These are phyloP conservation scores for Polypterus bichir DNA, from an alignment of 2,113 vertebrate genomes.

Conservation along the genomic window DNA sequence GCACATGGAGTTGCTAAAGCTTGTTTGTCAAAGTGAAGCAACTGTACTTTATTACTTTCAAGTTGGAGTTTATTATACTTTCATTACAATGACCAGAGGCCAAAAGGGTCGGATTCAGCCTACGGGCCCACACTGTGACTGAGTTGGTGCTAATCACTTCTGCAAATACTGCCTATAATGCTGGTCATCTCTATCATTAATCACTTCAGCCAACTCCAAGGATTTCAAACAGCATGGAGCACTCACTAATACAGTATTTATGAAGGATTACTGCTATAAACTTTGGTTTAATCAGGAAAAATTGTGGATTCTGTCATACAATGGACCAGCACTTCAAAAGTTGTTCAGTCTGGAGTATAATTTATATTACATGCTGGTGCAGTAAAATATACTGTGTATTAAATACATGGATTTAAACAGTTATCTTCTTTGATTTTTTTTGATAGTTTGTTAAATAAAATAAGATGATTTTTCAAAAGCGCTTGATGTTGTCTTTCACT, in stretches of 20 bases:
- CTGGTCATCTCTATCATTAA: constrained; percentile 3
- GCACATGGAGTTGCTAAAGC: not conserved
- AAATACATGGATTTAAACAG: no score
- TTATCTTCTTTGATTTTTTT: no score
- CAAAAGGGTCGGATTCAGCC: constrained; percentile 1
- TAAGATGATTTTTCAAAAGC: constrained; percentile 9
- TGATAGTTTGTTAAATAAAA: no score
- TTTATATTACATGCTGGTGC: no score
- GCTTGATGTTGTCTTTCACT: constrained; percentile 27
- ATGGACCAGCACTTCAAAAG: no score
- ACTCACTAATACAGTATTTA: no score
- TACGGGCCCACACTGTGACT: not conserved
- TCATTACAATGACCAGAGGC: not conserved
- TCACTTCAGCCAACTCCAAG: constrained; percentile 1
- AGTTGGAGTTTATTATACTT: not conserved
- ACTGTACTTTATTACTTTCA: not conserved
- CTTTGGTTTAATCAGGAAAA: no score
- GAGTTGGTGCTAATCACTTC: not conserved
- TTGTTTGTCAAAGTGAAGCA: not conserved
- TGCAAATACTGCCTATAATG: not conserved
- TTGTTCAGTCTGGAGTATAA: no score
- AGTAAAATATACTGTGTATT: no score
- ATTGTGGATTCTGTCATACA: no score
- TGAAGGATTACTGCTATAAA: no score
- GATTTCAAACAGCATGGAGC: not conserved